Percentiles rank a stretch among this genome's conserved stretches.
Evolutionary conservation across 2,113 vertebrate genomes (phyloP).

Genomic region (Amia ocellicauda): DNA sequence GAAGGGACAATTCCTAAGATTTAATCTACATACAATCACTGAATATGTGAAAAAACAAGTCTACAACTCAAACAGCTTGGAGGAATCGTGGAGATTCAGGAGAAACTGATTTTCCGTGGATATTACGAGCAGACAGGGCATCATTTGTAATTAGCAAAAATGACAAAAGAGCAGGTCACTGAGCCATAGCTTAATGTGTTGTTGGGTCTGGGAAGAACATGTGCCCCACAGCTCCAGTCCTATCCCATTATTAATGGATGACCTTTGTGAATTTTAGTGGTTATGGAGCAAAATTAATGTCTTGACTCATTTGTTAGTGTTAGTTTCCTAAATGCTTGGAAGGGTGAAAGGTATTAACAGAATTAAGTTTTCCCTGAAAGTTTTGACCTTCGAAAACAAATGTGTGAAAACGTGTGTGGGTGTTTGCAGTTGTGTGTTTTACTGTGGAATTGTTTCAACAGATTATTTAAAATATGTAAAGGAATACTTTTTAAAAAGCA

Average conservation of each 20-base stretch:
- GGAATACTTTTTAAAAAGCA: too few relatives aligned
- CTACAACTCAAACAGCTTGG: constrained; percentile 6
- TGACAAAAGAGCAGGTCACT: constrained; percentile 37
- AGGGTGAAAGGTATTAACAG: background rate
- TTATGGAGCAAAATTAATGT: constrained; percentile 41
- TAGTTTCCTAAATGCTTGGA: constrained; percentile 2
- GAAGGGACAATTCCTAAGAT: too few relatives aligned
- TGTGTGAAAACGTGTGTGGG: too few relatives aligned
- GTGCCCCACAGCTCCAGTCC: constrained; percentile 34
- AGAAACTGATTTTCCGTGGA: constrained; percentile 1
- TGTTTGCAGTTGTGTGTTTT: too few relatives aligned
- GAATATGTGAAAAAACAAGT: too few relatives aligned
- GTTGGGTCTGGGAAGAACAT: constrained; percentile 35
- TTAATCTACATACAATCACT: too few relatives aligned
- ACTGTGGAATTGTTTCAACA: too few relatives aligned
- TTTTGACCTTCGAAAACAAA: background rate
- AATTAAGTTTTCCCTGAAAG: background rate
- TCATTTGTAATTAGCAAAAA: constrained; percentile 41
- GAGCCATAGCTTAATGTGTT: constrained; percentile 40
- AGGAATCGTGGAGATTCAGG: constrained; percentile 4
- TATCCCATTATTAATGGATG: constrained; percentile 49
- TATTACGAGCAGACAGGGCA: constrained; percentile 28
- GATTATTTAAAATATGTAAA: too few relatives aligned
- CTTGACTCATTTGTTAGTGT: constrained; percentile 45
- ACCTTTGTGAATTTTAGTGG: constrained; percentile 46